These are phyloP conservation scores for Tinamus guttatus DNA, from an alignment of 2,113 vertebrate genomes.

Conservation along the genomic window DNA sequence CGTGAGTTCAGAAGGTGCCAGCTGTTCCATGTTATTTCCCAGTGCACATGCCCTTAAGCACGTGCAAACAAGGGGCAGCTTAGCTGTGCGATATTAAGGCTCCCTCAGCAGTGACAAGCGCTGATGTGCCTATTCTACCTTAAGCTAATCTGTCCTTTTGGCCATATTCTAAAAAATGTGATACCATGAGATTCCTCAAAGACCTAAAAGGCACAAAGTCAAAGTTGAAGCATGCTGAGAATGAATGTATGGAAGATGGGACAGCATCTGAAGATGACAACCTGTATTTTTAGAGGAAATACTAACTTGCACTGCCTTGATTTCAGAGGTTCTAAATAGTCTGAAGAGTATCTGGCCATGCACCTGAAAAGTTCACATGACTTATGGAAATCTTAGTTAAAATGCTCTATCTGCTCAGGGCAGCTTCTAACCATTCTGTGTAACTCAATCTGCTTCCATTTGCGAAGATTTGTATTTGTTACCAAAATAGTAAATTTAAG, in stretches of 20 bases:
- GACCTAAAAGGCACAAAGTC: not conserved
- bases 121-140: not conserved
- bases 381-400: not conserved
- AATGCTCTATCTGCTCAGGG: not conserved
- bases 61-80: not conserved
- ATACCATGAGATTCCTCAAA: not conserved
- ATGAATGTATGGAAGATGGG: not conserved
- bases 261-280: not conserved
- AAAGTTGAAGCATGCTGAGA: not conserved
- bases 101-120: not conserved
- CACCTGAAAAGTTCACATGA: not conserved
- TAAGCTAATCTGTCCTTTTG: not conserved
- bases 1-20: slow-evolving; percentile 2
- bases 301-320: not conserved
- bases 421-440: not conserved
- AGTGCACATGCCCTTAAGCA: not conserved
- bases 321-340: not conserved
- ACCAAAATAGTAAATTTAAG: not conserved
- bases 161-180: not conserved
- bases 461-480: not conserved
- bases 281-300: not conserved
- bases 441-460: not conserved
- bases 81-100: not conserved
- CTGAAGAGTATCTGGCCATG: not conserved
- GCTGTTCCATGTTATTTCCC: slow-evolving; percentile 24